Evolutionary conservation across 2,113 vertebrate species (phyloP).

Genomic region (Synodontis membranacea): DNA sequence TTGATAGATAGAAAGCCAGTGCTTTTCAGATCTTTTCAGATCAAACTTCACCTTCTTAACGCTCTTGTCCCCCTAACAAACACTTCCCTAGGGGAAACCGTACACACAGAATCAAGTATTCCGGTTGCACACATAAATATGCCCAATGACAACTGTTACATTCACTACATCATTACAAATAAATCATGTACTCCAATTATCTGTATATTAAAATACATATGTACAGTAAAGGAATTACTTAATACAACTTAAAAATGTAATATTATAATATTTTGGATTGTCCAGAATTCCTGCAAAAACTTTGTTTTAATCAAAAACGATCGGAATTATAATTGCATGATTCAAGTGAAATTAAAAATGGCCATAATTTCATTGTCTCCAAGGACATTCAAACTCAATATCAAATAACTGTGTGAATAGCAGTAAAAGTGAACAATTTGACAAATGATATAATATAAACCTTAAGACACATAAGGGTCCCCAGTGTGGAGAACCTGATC

Average conservation of each 20-base stretch:
- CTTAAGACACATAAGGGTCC: too few species aligned
- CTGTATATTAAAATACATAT: neutral
- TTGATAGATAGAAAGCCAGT: too few species aligned
- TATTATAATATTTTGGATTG: neutral
- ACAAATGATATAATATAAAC: neutral
- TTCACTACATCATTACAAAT: neutral
- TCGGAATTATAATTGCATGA: neutral
- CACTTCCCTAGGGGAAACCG: neutral
- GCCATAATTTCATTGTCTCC: neutral
- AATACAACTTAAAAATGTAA: neutral
- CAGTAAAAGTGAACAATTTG: neutral
- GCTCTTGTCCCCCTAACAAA: neutral
- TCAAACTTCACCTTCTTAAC: neutral
- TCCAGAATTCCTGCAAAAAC: neutral
- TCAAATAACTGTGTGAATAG: neutral
- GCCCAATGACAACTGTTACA: neutral
- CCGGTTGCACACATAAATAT: neutral
- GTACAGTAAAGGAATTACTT: neutral
- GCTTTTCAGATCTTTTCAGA: too few species aligned
- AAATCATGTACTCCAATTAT: neutral
- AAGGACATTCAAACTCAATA: neutral
- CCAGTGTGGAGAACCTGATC: too few species aligned
- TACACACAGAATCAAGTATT: neutral
- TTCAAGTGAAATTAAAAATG: neutral
- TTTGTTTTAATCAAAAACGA: neutral